Conservation (phyloP, 1,140 invertebrate genomes). For the Sitophilus oryzae region DNA sequence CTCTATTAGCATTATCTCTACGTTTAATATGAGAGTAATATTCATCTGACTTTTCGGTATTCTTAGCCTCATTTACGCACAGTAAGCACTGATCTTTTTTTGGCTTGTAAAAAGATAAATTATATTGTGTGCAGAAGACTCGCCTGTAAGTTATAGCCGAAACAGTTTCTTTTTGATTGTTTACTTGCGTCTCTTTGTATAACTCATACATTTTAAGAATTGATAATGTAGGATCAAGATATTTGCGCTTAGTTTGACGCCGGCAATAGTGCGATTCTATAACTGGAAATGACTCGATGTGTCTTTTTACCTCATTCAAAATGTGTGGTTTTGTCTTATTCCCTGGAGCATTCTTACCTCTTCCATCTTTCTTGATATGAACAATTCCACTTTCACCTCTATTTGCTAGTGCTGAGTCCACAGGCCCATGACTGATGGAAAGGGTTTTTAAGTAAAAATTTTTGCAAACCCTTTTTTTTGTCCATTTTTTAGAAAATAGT, state of each 20-base stretch:
- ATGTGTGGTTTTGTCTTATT: conserved; percentile 7
- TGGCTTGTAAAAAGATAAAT: too few species aligned
- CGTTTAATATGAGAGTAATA: too few species aligned
- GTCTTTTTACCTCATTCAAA: conserved; percentile 10
- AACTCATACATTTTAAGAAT: conserved; percentile 11
- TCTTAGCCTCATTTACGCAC: too few species aligned
- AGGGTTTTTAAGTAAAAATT: conserved; percentile 12
- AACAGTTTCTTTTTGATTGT: too few species aligned
- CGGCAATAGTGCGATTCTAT: conserved; percentile 4
- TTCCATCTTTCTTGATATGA: conserved; percentile 3
- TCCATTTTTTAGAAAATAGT: too few species aligned
- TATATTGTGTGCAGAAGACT: too few species aligned
- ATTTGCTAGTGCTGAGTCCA: conserved; percentile 1
- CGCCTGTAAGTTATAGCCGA: too few species aligned
- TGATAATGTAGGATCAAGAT: conserved; percentile 2
- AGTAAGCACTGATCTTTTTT: too few species aligned
- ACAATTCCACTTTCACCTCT: conserved; percentile 6
- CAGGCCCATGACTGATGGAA: conserved; percentile 5
- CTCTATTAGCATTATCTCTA: too few species aligned
- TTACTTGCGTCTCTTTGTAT: neutral
- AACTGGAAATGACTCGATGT: conserved; percentile 2
- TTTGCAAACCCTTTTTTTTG: conserved; percentile 8
- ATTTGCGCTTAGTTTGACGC: neutral
- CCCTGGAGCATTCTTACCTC: neutral
- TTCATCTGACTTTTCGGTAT: too few species aligned